phyloP scores from a whole-genome alignment of 2,888 invertebrate genomes.

The Drosophila meridionalis region DNA sequence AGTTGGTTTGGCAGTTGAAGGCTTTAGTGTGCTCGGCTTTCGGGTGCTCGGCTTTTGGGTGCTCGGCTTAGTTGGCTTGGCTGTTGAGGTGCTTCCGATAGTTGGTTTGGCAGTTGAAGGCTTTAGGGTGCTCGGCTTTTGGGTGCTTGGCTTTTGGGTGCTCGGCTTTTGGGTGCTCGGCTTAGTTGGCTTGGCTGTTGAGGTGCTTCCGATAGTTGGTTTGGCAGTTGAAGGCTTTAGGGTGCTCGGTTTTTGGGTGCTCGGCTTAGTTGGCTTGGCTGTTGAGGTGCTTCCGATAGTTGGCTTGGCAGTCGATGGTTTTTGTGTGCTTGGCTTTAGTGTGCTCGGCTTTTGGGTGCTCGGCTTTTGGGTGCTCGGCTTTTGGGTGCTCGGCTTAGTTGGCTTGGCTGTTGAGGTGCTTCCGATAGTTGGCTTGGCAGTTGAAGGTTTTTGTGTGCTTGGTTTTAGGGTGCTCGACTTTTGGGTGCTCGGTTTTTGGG shows the following conservation, averaged over 20 bases:
- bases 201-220: not conserved
- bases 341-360: too few relatives aligned
- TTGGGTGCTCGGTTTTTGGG: too few relatives aligned
- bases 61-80: not conserved
- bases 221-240: not conserved
- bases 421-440: not conserved
- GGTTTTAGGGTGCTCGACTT: not conserved
- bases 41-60: not conserved
- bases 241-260: not conserved
- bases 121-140: not conserved
- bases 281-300: not conserved
- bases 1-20: not conserved
- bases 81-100: not conserved
- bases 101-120: not conserved
- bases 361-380: too few relatives aligned
- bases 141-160: not conserved
- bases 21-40: too few relatives aligned
- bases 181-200: not conserved
- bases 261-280: slow-evolving; percentile 3
- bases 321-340: not conserved
- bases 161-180: not conserved
- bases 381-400: not conserved
- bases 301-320: not conserved
- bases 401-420: not conserved
- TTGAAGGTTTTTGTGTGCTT: not conserved